Conservation (phyloP, 1,140 invertebrate species). For the Drosophila gunungcola region DNA sequence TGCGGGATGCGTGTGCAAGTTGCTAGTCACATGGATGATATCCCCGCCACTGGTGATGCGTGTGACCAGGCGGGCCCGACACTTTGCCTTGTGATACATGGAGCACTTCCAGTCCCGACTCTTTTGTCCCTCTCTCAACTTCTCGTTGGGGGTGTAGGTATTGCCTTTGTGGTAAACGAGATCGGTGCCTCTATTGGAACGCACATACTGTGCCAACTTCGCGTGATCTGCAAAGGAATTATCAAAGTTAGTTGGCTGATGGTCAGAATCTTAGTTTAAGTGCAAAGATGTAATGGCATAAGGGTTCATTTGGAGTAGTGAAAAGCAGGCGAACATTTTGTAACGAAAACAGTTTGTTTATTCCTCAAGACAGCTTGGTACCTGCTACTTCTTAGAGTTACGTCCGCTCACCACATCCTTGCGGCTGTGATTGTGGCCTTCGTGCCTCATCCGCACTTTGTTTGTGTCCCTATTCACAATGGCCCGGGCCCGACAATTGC, state of each 20-base stretch:
- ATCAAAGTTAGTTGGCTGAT: not conserved
- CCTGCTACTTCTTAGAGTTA: conserved; percentile 19
- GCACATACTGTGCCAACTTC: conserved; percentile 66
- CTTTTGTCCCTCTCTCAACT: conserved; percentile 61
- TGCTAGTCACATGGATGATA: conserved; percentile 71
- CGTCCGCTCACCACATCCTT: not conserved
- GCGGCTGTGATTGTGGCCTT: conserved; percentile 63
- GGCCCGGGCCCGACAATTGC: conserved; percentile 70
- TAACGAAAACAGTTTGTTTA: conserved; percentile 43
- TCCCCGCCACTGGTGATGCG: conserved; percentile 48
- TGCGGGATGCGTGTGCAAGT: conserved; percentile 56
- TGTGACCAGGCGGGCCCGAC: conserved; percentile 74
- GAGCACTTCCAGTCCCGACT: conserved; percentile 83
- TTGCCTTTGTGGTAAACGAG: conserved; percentile 75
- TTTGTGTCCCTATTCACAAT: conserved; percentile 66
- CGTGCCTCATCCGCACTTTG: conserved; percentile 53
- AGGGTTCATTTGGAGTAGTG: conserved; percentile 32
- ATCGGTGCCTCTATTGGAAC: conserved; percentile 76
- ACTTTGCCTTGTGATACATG: conserved; percentile 84
- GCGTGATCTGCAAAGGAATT: conserved; percentile 21
- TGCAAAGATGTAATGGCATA: conserved; percentile 11
- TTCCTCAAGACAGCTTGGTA: conserved; percentile 32
- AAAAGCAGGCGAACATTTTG: conserved; percentile 58
- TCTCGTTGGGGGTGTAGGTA: conserved; percentile 83
- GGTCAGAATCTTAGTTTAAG: not conserved